Evolutionary conservation across 2,113 vertebrate genomes (phyloP), one percentile per base, ranked within the genome.

Genomic region (Orycteropus afer): DNA sequence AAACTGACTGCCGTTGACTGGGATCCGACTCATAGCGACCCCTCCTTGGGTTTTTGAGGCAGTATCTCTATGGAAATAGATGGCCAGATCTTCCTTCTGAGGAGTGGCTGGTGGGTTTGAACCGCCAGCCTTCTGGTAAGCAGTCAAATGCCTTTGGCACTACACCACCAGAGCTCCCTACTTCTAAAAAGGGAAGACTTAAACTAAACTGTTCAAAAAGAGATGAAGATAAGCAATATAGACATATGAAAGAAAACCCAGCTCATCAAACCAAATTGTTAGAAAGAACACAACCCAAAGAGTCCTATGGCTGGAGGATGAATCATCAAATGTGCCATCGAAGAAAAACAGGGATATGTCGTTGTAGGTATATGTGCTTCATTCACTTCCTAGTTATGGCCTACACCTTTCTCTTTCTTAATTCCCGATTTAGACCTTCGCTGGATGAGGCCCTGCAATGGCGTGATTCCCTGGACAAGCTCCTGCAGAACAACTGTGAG

Each of bases 401-500:
- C 0, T 1, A 49, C 40, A 12, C 2, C 29, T 11, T 57, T 40
- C 49, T 90, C 47, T 96, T 55, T 69, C 94, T 63, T 65, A 80
- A 34, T 94, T 63, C 32, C 34, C 93, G 74, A 89, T 95, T 80
- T 97, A 99, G 99, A 96, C 99, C 99, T 0, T 96, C 98, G 8
- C 97, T 92, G 0, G 99, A 99, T 1, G 99, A 99, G 91, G 99
- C 98, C 81, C 96, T 98, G 95, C 99, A 99, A 93, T 99, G 99
- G 99, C 98, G 98, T 0, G 99, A 99, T 67, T 99, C 99, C 97
- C 98, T 99, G 98, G 99, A 99, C 95, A 98, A 98, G 73, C 98
- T 99, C 83, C 98, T 99, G 97, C 99, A 98, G 98, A 99, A 98
- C 97, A 98, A 96, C 96, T 99, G 99, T 99, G 98, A 98, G 99